Conservation (phyloP, 2,113 vertebrate species). For the Mus pahari region DNA sequence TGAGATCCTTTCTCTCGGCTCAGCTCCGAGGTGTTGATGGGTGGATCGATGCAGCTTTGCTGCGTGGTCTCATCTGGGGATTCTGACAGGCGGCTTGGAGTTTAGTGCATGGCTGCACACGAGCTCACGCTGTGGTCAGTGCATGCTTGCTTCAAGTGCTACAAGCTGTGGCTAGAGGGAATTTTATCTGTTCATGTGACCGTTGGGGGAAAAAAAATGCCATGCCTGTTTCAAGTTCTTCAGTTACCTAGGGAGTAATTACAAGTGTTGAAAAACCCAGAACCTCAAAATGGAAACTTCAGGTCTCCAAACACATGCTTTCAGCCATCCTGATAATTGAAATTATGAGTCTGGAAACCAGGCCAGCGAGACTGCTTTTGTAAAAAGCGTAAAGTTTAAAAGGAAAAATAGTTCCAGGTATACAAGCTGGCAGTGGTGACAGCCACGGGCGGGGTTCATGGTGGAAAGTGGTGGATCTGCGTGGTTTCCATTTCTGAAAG, state of each 20-base stretch:
- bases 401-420: neutral
- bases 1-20: neutral
- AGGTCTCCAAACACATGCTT: neutral
- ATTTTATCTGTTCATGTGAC: neutral
- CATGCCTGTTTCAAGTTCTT: neutral
- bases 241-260: neutral
- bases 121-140: neutral
- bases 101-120: neutral
- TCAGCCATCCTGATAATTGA: neutral
- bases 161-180: neutral
- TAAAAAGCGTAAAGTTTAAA: neutral
- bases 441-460: neutral
- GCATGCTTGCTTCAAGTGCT: neutral
- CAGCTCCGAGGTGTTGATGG: neutral
- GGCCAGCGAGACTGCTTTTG: neutral
- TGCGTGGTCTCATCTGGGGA: constrained; percentile 13
- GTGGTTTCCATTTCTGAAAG: neutral
- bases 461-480: neutral
- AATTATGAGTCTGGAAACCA: neutral
- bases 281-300: neutral
- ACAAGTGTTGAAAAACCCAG: neutral
- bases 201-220: neutral
- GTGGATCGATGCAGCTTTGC: neutral
- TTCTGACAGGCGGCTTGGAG: neutral
- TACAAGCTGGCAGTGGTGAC: neutral